Base-by-base conservation (phyloP, 2,113 vertebrate genomes). In the Pardalotus punctatus region DNA sequence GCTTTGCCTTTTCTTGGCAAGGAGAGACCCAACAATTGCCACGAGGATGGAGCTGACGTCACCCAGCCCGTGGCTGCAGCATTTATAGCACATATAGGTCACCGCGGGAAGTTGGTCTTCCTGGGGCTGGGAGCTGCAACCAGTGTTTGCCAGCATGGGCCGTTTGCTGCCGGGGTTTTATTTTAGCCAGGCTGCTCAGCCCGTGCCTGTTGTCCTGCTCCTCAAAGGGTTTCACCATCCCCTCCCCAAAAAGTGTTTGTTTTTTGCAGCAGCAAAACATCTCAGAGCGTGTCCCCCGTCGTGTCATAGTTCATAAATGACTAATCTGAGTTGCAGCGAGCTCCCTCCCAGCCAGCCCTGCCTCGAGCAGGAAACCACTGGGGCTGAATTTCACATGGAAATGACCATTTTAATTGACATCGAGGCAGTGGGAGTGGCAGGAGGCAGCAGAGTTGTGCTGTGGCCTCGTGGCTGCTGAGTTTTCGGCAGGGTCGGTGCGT, bases 61-160 rank as follows among this genome's bases (percentile, higher is more conserved):
- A 96, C 5, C 23, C 92, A 8, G 79, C 6, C 90, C 35, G 9
- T 61, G 79, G 81, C 96, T 95, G 94, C 93, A 36, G 95, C 93
- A 90, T 96, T 95, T 96, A 94, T 96, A 96, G 94, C 81, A 74
- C 88, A 91, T 91, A 56, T 79, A 93, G 95, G 96, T 95, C 95
- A 94, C 93, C 42, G 0, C 42, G 91, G 94, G 92, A 97, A 88
- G 87, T 61, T 93, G 92, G 28, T 81, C 87, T 95, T 96, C 94
- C 93, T 56, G 90, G 90, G 81, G 93, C 93, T 90, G 73, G 73
- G 90, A 77, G 92, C 88, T 90, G 81, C 81, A 66, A 54, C 74
- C 48, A 6, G 79, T 47, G 87, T 70, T 91, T 89, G 48, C 78
- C 93, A 95, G 74, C n/a, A 5, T 14, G 81, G 61, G 61, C n/a